Evolutionary conservation across 1,140 invertebrate genomes (phyloP).

Genomic region (Geopemphigus sp.): DNA sequence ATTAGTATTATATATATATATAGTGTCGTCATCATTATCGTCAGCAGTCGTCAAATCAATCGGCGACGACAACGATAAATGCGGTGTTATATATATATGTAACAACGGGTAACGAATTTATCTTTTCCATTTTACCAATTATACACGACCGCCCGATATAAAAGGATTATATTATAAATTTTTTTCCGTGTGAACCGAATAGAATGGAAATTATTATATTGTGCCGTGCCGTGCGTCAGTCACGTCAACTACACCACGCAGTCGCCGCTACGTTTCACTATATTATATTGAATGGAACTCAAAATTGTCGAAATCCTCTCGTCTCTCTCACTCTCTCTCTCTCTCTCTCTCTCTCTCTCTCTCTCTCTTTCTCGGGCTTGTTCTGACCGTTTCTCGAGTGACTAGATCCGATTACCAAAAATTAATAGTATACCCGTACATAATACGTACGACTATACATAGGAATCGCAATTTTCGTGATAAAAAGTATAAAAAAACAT

Average conservation of each 20-base stretch:
- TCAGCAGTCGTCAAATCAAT: constrained; percentile 31
- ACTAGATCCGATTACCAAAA: background rate
- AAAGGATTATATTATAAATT: constrained; percentile 37
- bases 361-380: background rate
- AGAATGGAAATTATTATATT: constrained; percentile 35
- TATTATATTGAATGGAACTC: background rate
- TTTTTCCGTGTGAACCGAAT: constrained; percentile 36
- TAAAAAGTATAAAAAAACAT: no score
- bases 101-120: constrained; percentile 47
- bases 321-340: background rate
- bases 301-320: background rate
- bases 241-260: constrained; percentile 13
- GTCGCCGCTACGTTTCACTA: background rate
- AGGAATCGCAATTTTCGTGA: no score
- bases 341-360: background rate
- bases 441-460: no score
- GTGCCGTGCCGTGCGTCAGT: constrained; percentile 40
- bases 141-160: constrained; percentile 10
- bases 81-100: background rate
- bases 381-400: background rate
- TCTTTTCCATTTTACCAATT: constrained; percentile 47
- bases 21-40: constrained; percentile 21
- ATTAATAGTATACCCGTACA: no score
- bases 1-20: constrained; percentile 17
- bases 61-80: background rate